phyloP scores from a whole-genome alignment of 2,797 vertebrate genomes.

The Iguana delicatissima region DNA sequence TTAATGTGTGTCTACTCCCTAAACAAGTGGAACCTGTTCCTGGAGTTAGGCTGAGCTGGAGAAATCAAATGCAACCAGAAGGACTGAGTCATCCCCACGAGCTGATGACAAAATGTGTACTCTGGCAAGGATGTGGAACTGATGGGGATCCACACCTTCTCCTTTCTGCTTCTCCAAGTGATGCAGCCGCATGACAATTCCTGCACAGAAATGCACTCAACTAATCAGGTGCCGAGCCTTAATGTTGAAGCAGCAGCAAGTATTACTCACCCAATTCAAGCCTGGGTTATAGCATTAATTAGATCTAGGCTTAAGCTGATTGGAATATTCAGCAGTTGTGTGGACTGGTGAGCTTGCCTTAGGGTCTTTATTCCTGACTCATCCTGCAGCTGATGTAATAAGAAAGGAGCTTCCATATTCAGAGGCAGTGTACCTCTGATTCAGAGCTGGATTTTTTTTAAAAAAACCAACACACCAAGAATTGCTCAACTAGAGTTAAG shows the following conservation, averaged over 20 bases:
- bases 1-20: background rate
- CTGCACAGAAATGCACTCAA: background rate
- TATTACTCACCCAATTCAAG: background rate
- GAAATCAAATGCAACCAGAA: background rate
- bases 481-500: too few species aligned
- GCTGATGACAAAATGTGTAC: background rate
- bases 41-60: background rate
- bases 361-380: background rate
- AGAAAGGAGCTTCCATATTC: background rate
- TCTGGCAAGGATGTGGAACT: background rate
- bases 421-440: background rate
- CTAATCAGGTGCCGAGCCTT: too few species aligned
- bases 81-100: background rate
- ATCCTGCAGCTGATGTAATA: background rate
- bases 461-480: too few species aligned
- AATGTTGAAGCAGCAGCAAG: too few species aligned
- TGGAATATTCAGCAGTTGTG: background rate
- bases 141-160: background rate
- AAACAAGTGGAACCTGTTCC: conserved; percentile 51
- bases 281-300: background rate
- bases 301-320: too few species aligned
- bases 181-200: background rate
- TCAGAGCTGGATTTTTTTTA: too few species aligned
- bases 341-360: too few species aligned
- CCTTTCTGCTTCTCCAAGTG: background rate